A percentile compares a stretch with the other conserved stretches of the same genome.
phyloP scores from a whole-genome alignment of 2,888 invertebrate species.

The Operophtera brumata region DNA sequence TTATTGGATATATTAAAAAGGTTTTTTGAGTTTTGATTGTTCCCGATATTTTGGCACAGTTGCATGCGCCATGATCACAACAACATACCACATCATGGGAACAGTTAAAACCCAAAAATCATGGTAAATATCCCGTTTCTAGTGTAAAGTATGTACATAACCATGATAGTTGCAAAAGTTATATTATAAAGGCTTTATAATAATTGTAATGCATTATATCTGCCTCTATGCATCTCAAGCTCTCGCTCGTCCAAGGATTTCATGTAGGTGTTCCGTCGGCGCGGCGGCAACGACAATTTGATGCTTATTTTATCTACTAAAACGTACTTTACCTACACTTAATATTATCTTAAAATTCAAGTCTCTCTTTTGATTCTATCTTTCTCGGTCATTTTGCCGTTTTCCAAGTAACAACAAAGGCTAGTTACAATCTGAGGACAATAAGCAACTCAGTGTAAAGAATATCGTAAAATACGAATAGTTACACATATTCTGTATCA shows the following conservation, averaged over 20 bases:
- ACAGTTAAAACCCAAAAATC: too few species aligned
- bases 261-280: constrained; percentile 3
- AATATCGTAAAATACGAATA: constrained; percentile 26
- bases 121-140: too few species aligned
- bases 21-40: too few species aligned
- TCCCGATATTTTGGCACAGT: too few species aligned
- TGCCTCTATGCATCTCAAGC: constrained; percentile 8
- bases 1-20: too few species aligned
- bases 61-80: too few species aligned
- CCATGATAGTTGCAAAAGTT: too few species aligned
- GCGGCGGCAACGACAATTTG: not conserved
- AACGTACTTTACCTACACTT: too few species aligned
- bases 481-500: constrained; percentile 40
- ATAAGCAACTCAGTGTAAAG: constrained; percentile 14
- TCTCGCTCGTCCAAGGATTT: constrained; percentile 16
- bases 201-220: not conserved
- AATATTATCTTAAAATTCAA: too few species aligned
- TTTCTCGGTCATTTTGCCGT: not conserved
- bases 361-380: not conserved
- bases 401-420: constrained; percentile 8
- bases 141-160: too few species aligned
- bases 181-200: not conserved
- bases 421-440: constrained; percentile 16
- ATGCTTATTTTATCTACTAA: not conserved
- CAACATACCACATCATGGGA: too few species aligned